Conservation (phyloP, 2,888 invertebrate species). For the Margaritifera margaritifera region DNA sequence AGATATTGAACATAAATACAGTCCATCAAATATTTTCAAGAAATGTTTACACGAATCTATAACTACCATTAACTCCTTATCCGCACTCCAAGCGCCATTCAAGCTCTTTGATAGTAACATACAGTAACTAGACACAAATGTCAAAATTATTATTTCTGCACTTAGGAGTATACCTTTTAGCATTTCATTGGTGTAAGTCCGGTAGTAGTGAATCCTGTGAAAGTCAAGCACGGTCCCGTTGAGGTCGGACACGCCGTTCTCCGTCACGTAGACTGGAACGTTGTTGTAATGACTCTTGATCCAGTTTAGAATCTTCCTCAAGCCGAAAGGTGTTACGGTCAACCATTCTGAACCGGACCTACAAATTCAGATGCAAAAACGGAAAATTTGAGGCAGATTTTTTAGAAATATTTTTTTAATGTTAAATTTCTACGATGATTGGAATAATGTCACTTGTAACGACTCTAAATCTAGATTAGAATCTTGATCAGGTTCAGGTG, state of each 20-base stretch:
- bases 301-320: slow-evolving; percentile 62
- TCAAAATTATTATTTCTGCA: no score
- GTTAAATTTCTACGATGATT: not conserved
- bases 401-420: not conserved
- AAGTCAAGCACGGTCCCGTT: slow-evolving; percentile 60
- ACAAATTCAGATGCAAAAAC: not conserved
- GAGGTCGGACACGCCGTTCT: slow-evolving; percentile 65
- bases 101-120: no score
- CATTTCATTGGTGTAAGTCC: slow-evolving; percentile 65
- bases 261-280: slow-evolving; percentile 61
- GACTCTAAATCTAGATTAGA: not conserved
- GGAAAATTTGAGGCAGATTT: not conserved
- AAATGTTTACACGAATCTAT: no score
- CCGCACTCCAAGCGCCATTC: no score
- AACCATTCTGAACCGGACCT: slow-evolving; percentile 61
- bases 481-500: not conserved
- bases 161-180: slow-evolving; percentile 61
- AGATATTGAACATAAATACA: no score
- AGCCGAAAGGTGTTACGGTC: slow-evolving; percentile 58
- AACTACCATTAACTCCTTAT: no score
- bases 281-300: slow-evolving; percentile 57
- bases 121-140: no score
- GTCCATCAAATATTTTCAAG: no score
- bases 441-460: not conserved
- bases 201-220: slow-evolving; percentile 59